phyloP scores from a whole-genome alignment of 2,797 vertebrate genomes.

The Mormyrus proboscirostris region DNA sequence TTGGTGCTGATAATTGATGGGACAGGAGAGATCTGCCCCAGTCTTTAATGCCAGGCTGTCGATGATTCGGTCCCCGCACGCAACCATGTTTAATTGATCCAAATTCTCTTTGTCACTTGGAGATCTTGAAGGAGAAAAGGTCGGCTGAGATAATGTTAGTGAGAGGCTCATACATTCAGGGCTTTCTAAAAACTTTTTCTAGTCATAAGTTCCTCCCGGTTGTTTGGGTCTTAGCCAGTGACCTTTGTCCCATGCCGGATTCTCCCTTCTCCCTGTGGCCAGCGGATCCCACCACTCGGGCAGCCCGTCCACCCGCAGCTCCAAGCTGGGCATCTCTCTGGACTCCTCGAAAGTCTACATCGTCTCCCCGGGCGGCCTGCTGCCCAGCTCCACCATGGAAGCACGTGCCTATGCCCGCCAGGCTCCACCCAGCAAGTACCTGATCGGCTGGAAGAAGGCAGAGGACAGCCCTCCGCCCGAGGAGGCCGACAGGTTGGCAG shows the following conservation, averaged over 20 bases:
- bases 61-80: neutral
- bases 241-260: neutral
- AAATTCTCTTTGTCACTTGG: neutral
- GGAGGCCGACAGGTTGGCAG: slow-evolving; percentile 56
- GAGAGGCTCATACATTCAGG: neutral
- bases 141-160: neutral
- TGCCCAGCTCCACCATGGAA: slow-evolving; percentile 37
- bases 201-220: neutral
- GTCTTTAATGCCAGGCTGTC: neutral
- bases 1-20: neutral
- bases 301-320: slow-evolving; percentile 67
- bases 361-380: slow-evolving; percentile 50
- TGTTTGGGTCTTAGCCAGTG: neutral
- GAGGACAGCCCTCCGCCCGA: slow-evolving; percentile 66
- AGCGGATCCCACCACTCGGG: slow-evolving; percentile 74
- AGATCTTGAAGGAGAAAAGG: neutral
- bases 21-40: neutral
- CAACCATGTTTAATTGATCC: neutral
- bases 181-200: neutral
- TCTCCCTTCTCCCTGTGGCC: neutral
- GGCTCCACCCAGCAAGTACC: slow-evolving; percentile 59
- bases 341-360: slow-evolving; percentile 75
- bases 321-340: slow-evolving; percentile 65
- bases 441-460: slow-evolving; percentile 72
- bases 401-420: slow-evolving; percentile 60